Conservation (phyloP, 2,888 invertebrate genomes). For the Crocallis elinguaria region DNA sequence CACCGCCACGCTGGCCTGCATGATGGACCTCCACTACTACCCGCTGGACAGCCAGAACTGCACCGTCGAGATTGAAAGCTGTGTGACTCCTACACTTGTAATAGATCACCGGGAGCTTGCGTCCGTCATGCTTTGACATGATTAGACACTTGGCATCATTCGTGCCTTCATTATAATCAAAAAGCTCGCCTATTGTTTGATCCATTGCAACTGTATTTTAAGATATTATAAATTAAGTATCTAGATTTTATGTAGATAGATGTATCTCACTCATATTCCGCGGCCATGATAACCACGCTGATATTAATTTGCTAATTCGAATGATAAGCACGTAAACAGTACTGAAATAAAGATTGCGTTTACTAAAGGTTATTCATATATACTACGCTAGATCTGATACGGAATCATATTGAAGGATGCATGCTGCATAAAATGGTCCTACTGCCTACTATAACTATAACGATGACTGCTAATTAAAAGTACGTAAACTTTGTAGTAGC, state of each 20-base stretch:
- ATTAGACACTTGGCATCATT: slow-evolving; percentile 7
- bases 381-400: no score
- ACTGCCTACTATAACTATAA: no score
- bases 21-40: slow-evolving; percentile 99
- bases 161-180: slow-evolving; percentile 16
- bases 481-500: no score
- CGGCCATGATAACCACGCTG: background rate
- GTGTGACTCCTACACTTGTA: slow-evolving; percentile 88
- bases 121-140: slow-evolving; percentile 28
- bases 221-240: background rate
- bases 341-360: no score
- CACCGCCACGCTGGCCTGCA: slow-evolving; percentile 98
- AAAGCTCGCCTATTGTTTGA: slow-evolving; percentile 20
- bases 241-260: background rate
- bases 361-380: no score
- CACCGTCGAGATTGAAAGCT: slow-evolving; percentile 99
- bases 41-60: slow-evolving; percentile 99
- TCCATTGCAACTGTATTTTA: slow-evolving; percentile 28
- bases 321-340: no score
- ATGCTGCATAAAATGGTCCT: no score
- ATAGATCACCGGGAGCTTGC: slow-evolving; percentile 58
- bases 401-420: no score
- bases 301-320: background rate
- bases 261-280: background rate
- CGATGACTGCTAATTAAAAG: no score